Base-by-base conservation (phyloP, 2,888 invertebrate genomes). In the Seladonia tumulorum region DNA sequence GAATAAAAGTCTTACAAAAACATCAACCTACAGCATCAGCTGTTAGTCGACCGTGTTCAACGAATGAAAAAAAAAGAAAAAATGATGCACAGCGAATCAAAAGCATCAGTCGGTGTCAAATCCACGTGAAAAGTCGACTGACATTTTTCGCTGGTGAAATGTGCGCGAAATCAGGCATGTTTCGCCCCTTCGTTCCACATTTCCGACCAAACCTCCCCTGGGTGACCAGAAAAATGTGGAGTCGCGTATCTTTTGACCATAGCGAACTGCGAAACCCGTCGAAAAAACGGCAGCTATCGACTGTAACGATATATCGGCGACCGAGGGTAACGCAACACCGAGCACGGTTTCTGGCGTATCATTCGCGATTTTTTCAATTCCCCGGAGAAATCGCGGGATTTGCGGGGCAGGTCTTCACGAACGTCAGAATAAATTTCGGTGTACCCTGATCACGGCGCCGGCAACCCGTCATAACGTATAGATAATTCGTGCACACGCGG, bases 371-470 rank as follows among this genome's bases (percentile, higher is more conserved):
- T 94, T 93, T 90, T 85, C 77, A 78, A 75, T 83, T 93, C 95
- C 94, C 94, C 79, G 88, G 94, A 95, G 94, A 94, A 94, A 94
- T 94, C 92, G 94, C 88, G 91, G 93, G 94, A 94, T 94, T 94
- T 94, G 88, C 91, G 88, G 86, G 86, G 87, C 89, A 81, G 85
- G 83, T 90, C 86, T 89, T 90, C 87, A 72, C 85, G 81, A 86
- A 92, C 89, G 93, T 93, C 94, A 92, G 88, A 87, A 84, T 82
- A 83, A 93, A 92, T 93, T 93, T 92, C 70, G 81, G 76, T 82
- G 83, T 81, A 87, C 83, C 87, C 82, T 29, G 90, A 87, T 88
- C 90, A 66, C 45, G 77, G 47, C 42, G 35, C 68, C 85, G 47
- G 83, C 73, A 83, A 83, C 81, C 86, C 88, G 87, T 90, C 89